phyloP scores from a whole-genome alignment of 23 tunicate genomes.

The Trididemnum miniatum region DNA sequence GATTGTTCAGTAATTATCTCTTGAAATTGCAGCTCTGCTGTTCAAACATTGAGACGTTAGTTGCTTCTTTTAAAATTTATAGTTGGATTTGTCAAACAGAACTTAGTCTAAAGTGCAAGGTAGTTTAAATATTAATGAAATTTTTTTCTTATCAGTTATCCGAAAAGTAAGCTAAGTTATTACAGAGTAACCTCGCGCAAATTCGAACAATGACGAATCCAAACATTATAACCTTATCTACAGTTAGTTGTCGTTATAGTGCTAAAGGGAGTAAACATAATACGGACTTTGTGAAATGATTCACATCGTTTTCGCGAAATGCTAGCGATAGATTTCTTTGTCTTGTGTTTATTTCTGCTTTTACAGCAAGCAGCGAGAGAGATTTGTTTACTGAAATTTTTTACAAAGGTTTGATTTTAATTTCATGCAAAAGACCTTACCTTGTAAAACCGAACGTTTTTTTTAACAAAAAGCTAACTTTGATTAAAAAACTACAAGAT shows the following conservation, averaged over 20 bases:
- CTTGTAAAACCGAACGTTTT: too few relatives aligned
- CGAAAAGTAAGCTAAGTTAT: not conserved
- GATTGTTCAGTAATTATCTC: not conserved
- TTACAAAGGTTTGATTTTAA: too few relatives aligned
- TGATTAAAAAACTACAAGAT: too few relatives aligned
- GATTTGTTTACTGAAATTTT: too few relatives aligned
- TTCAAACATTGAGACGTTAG: not conserved
- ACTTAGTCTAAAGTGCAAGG: conserved; percentile 36
- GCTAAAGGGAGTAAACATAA: conserved; percentile 21
- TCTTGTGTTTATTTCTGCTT: not conserved
- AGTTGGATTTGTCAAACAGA: conserved; percentile 23
- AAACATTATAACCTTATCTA: conserved; percentile 25
- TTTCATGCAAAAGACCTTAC: too few relatives aligned
- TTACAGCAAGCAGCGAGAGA: too few relatives aligned
- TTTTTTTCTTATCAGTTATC: conserved; percentile 8
- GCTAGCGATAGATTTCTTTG: not conserved
- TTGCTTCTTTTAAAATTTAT: conserved; percentile 15
- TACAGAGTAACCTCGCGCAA: not conserved
- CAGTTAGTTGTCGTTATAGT: conserved; percentile 21
- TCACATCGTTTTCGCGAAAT: not conserved
- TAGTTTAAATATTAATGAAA: conserved; percentile 43
- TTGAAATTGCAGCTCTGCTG: not conserved
- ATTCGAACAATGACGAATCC: conserved; percentile 26
- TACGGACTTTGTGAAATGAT: conserved; percentile 4
- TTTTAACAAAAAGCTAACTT: too few relatives aligned